Conservation (phyloP, 2,113 vertebrate species). For the Psephotus haematonotus region DNA sequence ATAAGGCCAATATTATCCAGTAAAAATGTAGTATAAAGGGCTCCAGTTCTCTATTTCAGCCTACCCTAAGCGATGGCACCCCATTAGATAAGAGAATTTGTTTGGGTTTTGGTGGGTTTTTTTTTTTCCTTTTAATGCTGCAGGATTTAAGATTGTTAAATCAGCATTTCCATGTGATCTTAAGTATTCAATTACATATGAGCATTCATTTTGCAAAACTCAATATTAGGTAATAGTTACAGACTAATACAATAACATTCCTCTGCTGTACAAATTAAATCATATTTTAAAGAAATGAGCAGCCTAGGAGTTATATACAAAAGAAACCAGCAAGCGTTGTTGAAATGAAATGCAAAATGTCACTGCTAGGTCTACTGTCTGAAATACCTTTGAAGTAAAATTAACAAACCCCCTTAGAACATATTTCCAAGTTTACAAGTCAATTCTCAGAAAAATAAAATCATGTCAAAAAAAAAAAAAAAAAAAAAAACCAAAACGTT, state of each 20-base stretch:
- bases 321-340: constrained; percentile 82
- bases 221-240: constrained; percentile 85
- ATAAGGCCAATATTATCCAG: constrained; percentile 60
- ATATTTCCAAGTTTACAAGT: constrained; percentile 85
- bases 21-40: constrained; percentile 41
- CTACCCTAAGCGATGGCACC: constrained; percentile 63
- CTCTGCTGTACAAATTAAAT: constrained; percentile 92
- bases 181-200: constrained; percentile 80
- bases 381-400: constrained; percentile 82
- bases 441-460: constrained; percentile 79
- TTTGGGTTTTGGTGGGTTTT: neutral
- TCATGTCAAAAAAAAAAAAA: constrained; percentile 71
- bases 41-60: constrained; percentile 57
- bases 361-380: constrained; percentile 77
- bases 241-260: constrained; percentile 91
- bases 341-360: constrained; percentile 85
- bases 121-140: constrained; percentile 75
- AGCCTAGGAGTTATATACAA: constrained; percentile 90
- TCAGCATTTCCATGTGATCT: constrained; percentile 80
- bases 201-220: constrained; percentile 83
- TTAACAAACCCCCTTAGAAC: constrained; percentile 75
- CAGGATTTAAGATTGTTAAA: constrained; percentile 74
- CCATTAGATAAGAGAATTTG: constrained; percentile 66
- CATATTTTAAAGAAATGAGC: constrained; percentile 89
- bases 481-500: neutral